These are phyloP conservation scores for Heliangelus exortis DNA, from an alignment of 2,797 vertebrate species.

Conservation along the genomic window DNA sequence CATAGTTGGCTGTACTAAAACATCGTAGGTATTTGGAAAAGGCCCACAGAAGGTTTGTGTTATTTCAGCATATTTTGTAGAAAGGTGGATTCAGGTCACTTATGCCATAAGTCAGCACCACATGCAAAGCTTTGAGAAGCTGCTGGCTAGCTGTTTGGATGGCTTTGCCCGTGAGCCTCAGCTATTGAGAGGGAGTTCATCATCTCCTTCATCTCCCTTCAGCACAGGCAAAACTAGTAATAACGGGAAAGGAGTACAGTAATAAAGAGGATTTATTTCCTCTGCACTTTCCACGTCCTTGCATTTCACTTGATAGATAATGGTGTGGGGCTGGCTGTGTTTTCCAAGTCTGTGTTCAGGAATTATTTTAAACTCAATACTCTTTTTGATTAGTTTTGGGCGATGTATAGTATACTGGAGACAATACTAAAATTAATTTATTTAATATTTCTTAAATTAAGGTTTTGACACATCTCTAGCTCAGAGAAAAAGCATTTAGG, in stretches of 20 bases:
- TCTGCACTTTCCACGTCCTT: background rate
- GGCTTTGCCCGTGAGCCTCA: background rate
- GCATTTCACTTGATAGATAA: background rate
- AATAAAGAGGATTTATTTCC: background rate
- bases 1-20: background rate
- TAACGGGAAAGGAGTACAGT: background rate
- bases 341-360: background rate
- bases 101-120: rapidly evolving
- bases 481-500: background rate
- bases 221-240: background rate
- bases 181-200: background rate
- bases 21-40: background rate
- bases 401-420: background rate
- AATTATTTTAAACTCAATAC: background rate
- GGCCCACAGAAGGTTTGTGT: background rate
- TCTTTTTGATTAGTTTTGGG: background rate
- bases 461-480: background rate
- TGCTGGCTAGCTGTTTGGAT: background rate
- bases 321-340: background rate
- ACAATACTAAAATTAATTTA: background rate
- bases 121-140: background rate
- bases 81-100: background rate
- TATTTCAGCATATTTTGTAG: background rate
- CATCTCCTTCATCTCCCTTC: background rate
- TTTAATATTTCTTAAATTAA: background rate